Percentiles rank a stretch among this genome's conserved stretches.
Conservation (phyloP, 2,113 vertebrate species). For the Lamprotornis superbus region DNA sequence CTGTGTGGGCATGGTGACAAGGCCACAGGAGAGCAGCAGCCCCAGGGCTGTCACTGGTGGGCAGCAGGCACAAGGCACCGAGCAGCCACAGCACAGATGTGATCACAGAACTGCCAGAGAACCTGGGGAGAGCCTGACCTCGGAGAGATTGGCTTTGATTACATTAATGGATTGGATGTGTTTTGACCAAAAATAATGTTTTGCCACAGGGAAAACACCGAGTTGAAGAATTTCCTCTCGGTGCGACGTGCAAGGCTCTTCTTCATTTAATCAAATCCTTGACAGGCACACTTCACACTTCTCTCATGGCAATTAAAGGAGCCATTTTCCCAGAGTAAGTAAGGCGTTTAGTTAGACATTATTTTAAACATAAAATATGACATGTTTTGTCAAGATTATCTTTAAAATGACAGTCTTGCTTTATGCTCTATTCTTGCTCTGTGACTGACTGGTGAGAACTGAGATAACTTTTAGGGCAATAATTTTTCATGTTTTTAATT, state of each 20-base stretch:
- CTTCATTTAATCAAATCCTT: conserved; percentile 37
- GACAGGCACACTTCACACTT: background rate
- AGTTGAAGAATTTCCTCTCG: background rate
- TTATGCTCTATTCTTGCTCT: background rate
- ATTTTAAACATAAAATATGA: conserved; percentile 49
- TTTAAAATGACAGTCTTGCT: conserved; percentile 19
- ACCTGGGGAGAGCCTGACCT: background rate
- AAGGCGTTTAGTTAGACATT: background rate
- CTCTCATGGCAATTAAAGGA: conserved; percentile 32
- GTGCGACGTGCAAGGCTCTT: rapidly evolving
- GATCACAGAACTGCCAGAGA: background rate
- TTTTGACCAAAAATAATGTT: background rate
- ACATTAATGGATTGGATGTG: background rate
- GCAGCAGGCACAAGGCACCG: background rate
- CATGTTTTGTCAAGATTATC: conserved; percentile 49
- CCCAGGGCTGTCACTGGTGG: rapidly evolving
- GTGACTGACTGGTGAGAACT: background rate
- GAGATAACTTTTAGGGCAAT: background rate
- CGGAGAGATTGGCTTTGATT: background rate
- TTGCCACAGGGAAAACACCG: background rate
- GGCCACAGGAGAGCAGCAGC: background rate
- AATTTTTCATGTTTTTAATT: conserved; percentile 48
- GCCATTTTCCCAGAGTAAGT: background rate
- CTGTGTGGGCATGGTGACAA: rapidly evolving
- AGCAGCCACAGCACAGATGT: background rate